Base-by-base conservation (phyloP, 1,140 invertebrate species). In the Holotrichia oblita region DNA sequence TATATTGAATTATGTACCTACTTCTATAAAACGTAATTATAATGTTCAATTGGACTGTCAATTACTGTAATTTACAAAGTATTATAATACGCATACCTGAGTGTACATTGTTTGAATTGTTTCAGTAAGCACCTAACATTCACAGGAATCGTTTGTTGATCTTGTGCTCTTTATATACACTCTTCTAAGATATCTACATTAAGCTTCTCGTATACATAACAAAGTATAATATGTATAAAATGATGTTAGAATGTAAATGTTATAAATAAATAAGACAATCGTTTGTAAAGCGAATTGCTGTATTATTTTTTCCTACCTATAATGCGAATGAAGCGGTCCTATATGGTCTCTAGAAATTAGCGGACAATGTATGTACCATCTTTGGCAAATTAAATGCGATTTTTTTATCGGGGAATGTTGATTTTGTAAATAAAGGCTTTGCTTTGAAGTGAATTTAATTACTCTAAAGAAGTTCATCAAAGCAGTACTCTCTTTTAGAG, bases 181-280 rank as follows among this genome's bases (percentile, higher is more conserved):
- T 44, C 42, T 44, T 0, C 48, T 55, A 55, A 55, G 48, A 17
- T 55, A 55, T 55, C 6, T 55, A 55, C 6, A 55, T 55, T 6
- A 14, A 55, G 48, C 48, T 55, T 55, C n/a, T 55, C 48, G 17
- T 69, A 69, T 69, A 34, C 20, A 69, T 69, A 69, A 69, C 61
- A 69, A 69, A 69, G 61, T 20, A 27, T 69, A 22, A 27, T 27
- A 27, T 69, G 61, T 27, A 69, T 27, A 34, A 27, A 34, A 27
- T 69, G 61, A 69, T 69, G 61, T 69, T 69, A 69, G 61, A 69
- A 69, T 22, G 22, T 69, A 69, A 17, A 69, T 27, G 12, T 69
- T 69, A 69, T 69, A 34, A 69, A 69, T 69, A 69, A 69, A 69
- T 64, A 17, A 48, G 61, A 69, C 61, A 69, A 69, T 69, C 61